These are phyloP conservation scores for Zhuqinia jingwanae DNA, from an alignment of 2,888 invertebrate species.

Conservation along the genomic window DNA sequence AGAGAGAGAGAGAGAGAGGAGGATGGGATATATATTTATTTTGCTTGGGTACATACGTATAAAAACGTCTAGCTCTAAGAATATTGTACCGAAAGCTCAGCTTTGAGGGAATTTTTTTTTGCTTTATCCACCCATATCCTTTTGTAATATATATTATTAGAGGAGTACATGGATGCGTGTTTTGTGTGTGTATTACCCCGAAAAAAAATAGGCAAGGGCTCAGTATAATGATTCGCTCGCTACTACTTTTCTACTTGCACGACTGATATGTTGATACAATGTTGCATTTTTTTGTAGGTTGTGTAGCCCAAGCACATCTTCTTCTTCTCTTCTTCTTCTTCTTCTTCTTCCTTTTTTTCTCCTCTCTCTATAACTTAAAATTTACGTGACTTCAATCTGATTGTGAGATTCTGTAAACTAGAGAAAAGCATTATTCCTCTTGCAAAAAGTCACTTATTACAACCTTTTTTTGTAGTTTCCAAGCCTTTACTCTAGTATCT, in stretches of 20 bases:
- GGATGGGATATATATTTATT: constrained; percentile 39
- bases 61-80: neutral
- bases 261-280: constrained; percentile 59
- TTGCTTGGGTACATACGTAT: neutral
- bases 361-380: constrained; percentile 71
- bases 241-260: too few species aligned
- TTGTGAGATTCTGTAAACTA: constrained; percentile 16
- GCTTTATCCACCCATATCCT: neutral
- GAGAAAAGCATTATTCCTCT: neutral
- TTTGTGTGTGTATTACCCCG: neutral
- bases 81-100: too few species aligned
- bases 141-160: neutral
- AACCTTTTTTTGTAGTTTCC: constrained; percentile 25
- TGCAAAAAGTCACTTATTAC: constrained; percentile 62
- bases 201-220: neutral
- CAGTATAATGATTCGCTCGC: too few species aligned
- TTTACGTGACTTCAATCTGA: constrained; percentile 72
- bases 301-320: constrained; percentile 51
- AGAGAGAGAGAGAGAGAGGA: neutral
- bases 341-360: constrained; percentile 56
- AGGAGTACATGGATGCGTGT: neutral
- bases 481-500: too few species aligned
- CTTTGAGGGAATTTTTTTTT: too few species aligned
- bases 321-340: constrained; percentile 47
- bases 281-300: constrained; percentile 61